Percentiles rank a stretch among this genome's conserved stretches.
These are phyloP conservation scores for Chloromyia formosa DNA, from an alignment of 2,888 invertebrate genomes.

Conservation along the genomic window DNA sequence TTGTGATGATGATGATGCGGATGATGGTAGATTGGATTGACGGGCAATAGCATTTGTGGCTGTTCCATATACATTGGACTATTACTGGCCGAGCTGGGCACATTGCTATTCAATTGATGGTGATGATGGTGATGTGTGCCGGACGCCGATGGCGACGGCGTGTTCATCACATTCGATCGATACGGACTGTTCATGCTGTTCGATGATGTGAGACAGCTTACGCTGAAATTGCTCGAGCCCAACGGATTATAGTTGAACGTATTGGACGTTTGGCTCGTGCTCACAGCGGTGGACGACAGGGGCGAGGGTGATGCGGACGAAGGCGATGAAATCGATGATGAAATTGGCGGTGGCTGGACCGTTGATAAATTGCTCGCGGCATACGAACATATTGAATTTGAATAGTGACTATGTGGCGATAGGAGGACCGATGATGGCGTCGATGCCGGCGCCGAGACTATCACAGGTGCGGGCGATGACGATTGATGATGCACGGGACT, in stretches of 20 bases:
- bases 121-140: conserved; percentile 49
- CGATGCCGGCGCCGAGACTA: conserved; percentile 46
- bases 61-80: conserved; percentile 64
- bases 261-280: conserved; percentile 27
- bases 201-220: conserved; percentile 63
- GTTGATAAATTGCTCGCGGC: not conserved
- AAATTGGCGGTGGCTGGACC: not conserved
- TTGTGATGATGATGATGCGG: conserved; percentile 53
- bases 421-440: conserved; percentile 49
- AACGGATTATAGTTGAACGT: conserved; percentile 54
- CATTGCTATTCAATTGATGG: conserved; percentile 1
- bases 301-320: conserved; percentile 52
- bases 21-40: conserved; percentile 64
- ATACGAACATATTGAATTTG: not conserved
- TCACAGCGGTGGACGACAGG: not conserved
- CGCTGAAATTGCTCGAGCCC: conserved; percentile 62
- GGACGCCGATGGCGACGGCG: conserved; percentile 57
- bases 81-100: conserved; percentile 49
- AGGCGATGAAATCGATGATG: conserved; percentile 42
- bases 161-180: conserved; percentile 64
- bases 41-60: conserved; percentile 64
- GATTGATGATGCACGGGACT: conserved; percentile 39
- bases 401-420: conserved; percentile 44
- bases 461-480: conserved; percentile 39
- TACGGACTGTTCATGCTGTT: conserved; percentile 55